A percentile compares a stretch with the other conserved stretches of the same genome.
phyloP scores from a whole-genome alignment of 2,888 invertebrate genomes.

The Drosophila parthenogenetica region DNA sequence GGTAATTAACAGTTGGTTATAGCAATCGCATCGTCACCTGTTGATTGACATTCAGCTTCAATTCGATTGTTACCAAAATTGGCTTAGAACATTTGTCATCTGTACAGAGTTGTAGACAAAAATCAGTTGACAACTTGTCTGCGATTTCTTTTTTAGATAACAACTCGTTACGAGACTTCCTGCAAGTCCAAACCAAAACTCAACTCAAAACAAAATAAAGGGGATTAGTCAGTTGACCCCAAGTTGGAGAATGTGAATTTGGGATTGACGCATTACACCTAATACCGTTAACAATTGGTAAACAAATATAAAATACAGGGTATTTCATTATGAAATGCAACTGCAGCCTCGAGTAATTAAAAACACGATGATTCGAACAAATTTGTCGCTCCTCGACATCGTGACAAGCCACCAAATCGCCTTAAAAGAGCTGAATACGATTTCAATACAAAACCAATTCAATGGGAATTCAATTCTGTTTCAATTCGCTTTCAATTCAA shows the following conservation, averaged over 20 bases:
- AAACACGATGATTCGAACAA: constrained; percentile 42
- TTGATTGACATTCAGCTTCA: constrained; percentile 65
- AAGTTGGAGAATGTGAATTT: constrained; percentile 32
- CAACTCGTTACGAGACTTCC: constrained; percentile 29
- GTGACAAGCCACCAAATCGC: constrained; percentile 71
- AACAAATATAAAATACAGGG: not conserved
- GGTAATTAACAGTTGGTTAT: constrained; percentile 60
- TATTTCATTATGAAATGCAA: not conserved
- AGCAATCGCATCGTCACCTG: constrained; percentile 55
- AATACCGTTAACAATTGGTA: constrained; percentile 41
- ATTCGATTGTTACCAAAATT: constrained; percentile 45
- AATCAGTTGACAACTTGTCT: constrained; percentile 44
- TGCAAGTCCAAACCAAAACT: constrained; percentile 14
- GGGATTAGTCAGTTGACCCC: constrained; percentile 48
- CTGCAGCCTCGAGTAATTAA: constrained; percentile 25
- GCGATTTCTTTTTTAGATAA: constrained; percentile 36
- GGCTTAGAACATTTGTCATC: constrained; percentile 46
- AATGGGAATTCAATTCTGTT: not conserved
- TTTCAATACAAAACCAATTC: not conserved
- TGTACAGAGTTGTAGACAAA: constrained; percentile 30
- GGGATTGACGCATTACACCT: constrained; percentile 9
- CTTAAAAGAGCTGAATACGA: constrained; percentile 49
- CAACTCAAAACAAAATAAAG: not conserved
- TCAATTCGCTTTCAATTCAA: not conserved
- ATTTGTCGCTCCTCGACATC: constrained; percentile 54